Evolutionary conservation across 2,797 vertebrate genomes (phyloP), one percentile per base, ranked within the genome.

Genomic region (Mus minutoides): DNA sequence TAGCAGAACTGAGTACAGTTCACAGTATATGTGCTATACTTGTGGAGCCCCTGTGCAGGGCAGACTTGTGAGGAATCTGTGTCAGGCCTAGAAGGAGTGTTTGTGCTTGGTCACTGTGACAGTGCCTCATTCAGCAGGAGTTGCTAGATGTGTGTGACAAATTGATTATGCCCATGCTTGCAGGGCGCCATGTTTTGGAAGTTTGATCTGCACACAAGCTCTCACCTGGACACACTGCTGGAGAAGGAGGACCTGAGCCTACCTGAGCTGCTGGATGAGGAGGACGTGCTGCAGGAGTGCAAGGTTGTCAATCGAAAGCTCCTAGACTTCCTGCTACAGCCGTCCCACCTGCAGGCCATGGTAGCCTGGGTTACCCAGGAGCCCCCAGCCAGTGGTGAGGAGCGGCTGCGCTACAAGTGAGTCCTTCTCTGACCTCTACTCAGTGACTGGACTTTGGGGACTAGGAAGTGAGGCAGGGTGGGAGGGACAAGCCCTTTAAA

Each of bases 181-280:
- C 92, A 98, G 98, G 97, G 98, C 98, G 97, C 97, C 98, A 98
- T 98, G 98, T 98, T 98, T 95, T 98, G 98, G 98, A 98, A 98
- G 97, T 98, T 98, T 97, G 98, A 98, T 94, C 97, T 98, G 87
- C 98, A 98, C 96, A 98, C 98, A 1, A 98, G 98, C 94, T 98
- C 98, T 24, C 98, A 98, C 87, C 97, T 98, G 21, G 98, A 98
- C 95, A 97, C 98, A 0, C 96, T 98, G 86, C 97, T 98, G 92
- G 98, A 98, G 92, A 98, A 98, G 79, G 98, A 98, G 62, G 98
- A 98, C 90, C 98, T 98, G 92, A 98, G 98, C 37, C 98, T 98
- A 56, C 98, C 97, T 0, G 98, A 98, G 96, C 98, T 98, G 52
- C 97, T 98, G 88, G 98, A 98, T 0, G 98, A 98, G 95, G 98